These are phyloP conservation scores for Eupithecia pulchellata DNA, from an alignment of 2,888 invertebrate genomes.

Conservation along the genomic window DNA sequence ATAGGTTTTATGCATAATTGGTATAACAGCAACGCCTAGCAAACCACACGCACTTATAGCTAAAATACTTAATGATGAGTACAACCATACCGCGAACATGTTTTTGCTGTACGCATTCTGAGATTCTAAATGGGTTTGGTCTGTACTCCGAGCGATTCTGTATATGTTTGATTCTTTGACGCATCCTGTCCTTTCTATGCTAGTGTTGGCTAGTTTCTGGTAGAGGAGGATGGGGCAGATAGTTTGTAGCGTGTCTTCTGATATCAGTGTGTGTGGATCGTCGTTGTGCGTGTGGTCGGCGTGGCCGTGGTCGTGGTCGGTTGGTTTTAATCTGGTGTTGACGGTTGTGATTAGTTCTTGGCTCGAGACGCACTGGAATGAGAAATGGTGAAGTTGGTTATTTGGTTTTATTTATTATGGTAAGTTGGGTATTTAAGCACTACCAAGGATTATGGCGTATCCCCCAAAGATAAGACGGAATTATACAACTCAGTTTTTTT, in stretches of 20 bases:
- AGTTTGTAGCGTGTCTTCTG: conserved; percentile 73
- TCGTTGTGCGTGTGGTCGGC: conserved; percentile 55
- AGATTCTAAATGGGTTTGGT: conserved; percentile 26
- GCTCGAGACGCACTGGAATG: conserved; percentile 80
- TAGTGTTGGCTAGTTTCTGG: conserved; percentile 85
- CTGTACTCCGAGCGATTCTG: conserved; percentile 23
- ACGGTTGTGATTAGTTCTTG: conserved; percentile 74
- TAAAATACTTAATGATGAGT: conserved; percentile 91
- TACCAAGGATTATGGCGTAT: too few relatives aligned
- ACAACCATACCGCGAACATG: conserved; percentile 90
- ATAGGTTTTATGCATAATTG: conserved; percentile 94
- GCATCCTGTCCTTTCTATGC: conserved; percentile 84
- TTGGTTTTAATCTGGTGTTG: conserved; percentile 71
- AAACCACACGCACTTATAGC: conserved; percentile 95
- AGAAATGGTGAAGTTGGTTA: neutral
- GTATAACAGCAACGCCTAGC: conserved; percentile 94
- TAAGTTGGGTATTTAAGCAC: neutral
- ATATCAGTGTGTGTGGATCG: conserved; percentile 57
- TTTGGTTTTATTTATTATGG: neutral
- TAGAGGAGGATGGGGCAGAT: conserved; percentile 89
- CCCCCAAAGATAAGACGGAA: too few relatives aligned
- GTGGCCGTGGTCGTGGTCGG: conserved; percentile 56
- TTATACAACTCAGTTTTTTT: too few relatives aligned
- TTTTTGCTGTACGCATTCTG: conserved; percentile 65
- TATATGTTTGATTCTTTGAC: conserved; percentile 68